Evolutionary conservation across 2,113 vertebrate species (phyloP).

Genomic region (Xenus cinereus): DNA sequence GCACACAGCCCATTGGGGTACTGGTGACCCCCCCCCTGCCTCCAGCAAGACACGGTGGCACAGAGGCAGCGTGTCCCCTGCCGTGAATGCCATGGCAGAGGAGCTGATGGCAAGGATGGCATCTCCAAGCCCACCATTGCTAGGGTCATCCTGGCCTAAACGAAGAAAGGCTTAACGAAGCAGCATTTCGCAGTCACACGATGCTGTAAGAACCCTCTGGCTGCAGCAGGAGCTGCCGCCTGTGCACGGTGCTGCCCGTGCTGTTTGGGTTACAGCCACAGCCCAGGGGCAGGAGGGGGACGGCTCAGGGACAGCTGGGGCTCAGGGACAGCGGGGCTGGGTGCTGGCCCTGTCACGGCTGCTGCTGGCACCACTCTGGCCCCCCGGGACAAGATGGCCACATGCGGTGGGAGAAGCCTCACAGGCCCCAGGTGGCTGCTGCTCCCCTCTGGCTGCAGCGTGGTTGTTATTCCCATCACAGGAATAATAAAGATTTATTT

Average conservation of each 20-base stretch:
- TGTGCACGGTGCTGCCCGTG: neutral
- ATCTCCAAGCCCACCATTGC: neutral
- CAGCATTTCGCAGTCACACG: fast-evolving
- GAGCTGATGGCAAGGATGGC: fast-evolving
- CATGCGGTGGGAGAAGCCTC: neutral
- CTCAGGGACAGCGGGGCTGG: fast-evolving
- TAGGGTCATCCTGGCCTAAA: neutral
- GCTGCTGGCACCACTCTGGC: neutral
- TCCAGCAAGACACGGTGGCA: neutral
- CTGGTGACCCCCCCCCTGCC: neutral
- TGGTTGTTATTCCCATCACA: neutral
- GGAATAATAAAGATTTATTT: constrained; percentile 6
- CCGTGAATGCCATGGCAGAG: fast-evolving
- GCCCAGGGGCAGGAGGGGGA: neutral
- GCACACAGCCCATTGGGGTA: fast-evolving
- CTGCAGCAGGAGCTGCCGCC: neutral
- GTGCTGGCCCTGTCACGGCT: neutral
- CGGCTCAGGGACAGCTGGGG: neutral
- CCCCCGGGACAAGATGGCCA: neutral
- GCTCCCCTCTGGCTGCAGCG: neutral
- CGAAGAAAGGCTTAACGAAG: fast-evolving
- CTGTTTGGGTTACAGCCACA: neutral
- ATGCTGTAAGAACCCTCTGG: neutral
- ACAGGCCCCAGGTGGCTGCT: neutral
- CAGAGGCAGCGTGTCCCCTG: fast-evolving